Percentiles rank a stretch among this genome's conserved stretches.
Conservation (phyloP, 2,797 vertebrate genomes). For the Sebastes vulpes region DNA sequence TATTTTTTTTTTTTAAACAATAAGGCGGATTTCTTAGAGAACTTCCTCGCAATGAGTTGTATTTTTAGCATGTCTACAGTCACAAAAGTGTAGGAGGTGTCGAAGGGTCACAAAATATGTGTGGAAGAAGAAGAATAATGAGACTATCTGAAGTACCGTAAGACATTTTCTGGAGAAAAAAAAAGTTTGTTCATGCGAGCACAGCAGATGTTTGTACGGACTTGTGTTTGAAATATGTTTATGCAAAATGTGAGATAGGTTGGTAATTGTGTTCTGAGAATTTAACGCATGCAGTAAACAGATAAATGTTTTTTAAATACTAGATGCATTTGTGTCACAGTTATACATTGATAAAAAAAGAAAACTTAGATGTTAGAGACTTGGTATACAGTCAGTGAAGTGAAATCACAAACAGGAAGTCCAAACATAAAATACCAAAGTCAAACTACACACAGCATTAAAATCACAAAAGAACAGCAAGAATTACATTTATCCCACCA, state of each 20-base stretch:
- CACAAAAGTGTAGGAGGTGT: not conserved
- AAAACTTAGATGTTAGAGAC: not conserved
- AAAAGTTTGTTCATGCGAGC: not conserved
- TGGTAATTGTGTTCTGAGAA: not conserved
- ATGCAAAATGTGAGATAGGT: not conserved
- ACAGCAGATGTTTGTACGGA: not conserved
- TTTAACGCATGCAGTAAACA: not conserved
- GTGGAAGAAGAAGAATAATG: not conserved
- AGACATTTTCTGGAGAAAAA: not conserved
- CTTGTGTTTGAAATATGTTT: not conserved
- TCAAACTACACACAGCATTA: not conserved
- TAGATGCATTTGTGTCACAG: not conserved
- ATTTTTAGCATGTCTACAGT: not conserved
- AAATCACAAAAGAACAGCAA: not conserved
- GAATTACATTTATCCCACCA: not conserved
- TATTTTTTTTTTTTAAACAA: not conserved
- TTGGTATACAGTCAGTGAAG: not conserved
- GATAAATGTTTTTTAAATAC: not conserved
- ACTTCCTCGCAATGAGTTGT: not conserved
- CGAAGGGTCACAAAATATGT: not conserved
- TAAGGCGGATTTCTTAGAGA: not conserved
- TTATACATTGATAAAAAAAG: not conserved
- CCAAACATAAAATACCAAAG: not conserved
- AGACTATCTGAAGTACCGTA: not conserved
- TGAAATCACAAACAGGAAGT: not conserved